Percentiles rank a stretch among this genome's conserved stretches.
These are phyloP conservation scores for Odocoileus virginianus DNA, from an alignment of 2,113 vertebrate genomes.

Conservation along the genomic window DNA sequence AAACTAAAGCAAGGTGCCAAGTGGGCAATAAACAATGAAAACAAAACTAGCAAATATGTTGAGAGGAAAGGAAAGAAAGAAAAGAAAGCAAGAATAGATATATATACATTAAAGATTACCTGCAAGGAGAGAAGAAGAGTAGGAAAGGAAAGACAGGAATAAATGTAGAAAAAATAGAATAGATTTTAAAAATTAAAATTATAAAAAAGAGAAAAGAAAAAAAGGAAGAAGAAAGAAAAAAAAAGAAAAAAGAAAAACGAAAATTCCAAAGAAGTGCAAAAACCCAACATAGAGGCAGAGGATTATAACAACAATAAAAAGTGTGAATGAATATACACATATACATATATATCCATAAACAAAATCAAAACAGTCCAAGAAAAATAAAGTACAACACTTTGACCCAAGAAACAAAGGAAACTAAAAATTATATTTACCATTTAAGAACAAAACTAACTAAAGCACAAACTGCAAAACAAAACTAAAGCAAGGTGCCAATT, in stretches of 20 bases:
- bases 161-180: neutral
- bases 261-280: neutral
- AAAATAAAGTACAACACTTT: neutral
- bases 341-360: neutral
- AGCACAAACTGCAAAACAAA: neutral
- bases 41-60: neutral
- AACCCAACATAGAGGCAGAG: neutral
- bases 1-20: neutral
- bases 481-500: neutral
- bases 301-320: neutral
- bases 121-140: neutral
- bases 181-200: neutral
- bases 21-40: neutral
- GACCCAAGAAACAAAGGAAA: neutral
- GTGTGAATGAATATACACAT: neutral
- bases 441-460: neutral
- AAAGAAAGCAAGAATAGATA: neutral
- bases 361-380: neutral
- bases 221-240: rapidly evolving
- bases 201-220: neutral
- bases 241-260: neutral
- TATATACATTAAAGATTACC: neutral
- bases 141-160: neutral
- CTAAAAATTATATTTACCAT: neutral
- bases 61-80: neutral